A percentile compares a stretch with the other conserved stretches of the same genome.
phyloP scores from a whole-genome alignment of 2,113 vertebrate species.

The Dunckerocampus dactyliophorus region DNA sequence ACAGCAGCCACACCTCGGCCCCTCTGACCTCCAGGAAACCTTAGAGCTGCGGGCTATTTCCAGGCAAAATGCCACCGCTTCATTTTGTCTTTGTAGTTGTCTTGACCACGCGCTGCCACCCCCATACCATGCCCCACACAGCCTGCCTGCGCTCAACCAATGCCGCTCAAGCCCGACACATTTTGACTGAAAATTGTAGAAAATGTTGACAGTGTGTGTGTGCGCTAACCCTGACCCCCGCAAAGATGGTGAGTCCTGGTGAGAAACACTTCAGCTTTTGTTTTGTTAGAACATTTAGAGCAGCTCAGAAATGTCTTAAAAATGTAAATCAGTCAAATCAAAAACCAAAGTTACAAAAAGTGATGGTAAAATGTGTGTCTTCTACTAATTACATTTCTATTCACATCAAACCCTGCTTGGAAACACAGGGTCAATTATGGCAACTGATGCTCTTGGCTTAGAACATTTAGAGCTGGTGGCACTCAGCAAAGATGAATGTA shows the following conservation, averaged over 20 bases:
- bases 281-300: too few relatives aligned
- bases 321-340: too few relatives aligned
- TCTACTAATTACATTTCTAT: background rate
- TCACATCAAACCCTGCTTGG: background rate
- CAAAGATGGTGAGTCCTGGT: too few relatives aligned
- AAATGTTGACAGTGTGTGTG: too few relatives aligned
- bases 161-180: slow-evolving; percentile 12
- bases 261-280: too few relatives aligned
- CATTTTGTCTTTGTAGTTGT: slow-evolving; percentile 38
- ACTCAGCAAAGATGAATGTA: slow-evolving; percentile 24
- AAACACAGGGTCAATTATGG: background rate
- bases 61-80: slow-evolving; percentile 41
- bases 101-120: slow-evolving; percentile 27
- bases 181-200: too few relatives aligned
- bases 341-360: too few relatives aligned
- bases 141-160: slow-evolving; percentile 15
- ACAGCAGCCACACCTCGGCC: slow-evolving; percentile 43
- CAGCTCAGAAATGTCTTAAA: too few relatives aligned
- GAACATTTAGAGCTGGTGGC: slow-evolving; percentile 19
- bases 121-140: background rate
- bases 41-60: slow-evolving; percentile 53
- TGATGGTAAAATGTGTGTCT: too few relatives aligned
- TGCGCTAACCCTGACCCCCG: too few relatives aligned
- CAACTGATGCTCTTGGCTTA: slow-evolving; percentile 6
- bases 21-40: slow-evolving; percentile 54